Conservation (phyloP, 2,888 invertebrate genomes). For the Amiota mariae region DNA sequence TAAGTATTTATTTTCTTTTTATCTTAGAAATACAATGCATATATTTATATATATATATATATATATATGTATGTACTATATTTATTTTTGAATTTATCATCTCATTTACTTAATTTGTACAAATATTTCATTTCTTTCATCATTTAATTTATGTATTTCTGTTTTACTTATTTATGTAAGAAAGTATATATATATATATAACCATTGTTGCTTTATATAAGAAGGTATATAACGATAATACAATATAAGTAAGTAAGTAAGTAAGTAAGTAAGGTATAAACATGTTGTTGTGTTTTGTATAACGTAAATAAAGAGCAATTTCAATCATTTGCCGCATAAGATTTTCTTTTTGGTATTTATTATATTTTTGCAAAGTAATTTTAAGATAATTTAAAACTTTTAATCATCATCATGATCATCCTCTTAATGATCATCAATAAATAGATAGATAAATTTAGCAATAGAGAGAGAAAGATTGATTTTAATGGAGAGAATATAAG, state of each 20-base stretch:
- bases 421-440: slow-evolving; percentile 4
- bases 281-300: slow-evolving; percentile 9
- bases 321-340: slow-evolving; percentile 9
- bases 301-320: slow-evolving; percentile 16
- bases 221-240: slow-evolving; percentile 5
- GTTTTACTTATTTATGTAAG: neutral
- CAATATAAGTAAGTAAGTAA: slow-evolving; percentile 4
- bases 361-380: slow-evolving; percentile 24
- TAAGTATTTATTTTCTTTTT: neutral
- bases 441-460: slow-evolving; percentile 1
- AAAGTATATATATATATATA: neutral
- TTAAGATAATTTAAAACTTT: slow-evolving; percentile 7
- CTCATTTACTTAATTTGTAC: slow-evolving; percentile 32
- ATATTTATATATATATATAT: slow-evolving; percentile 16
- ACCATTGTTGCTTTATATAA: slow-evolving; percentile 15
- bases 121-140: slow-evolving; percentile 13
- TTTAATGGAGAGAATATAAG: too few relatives aligned
- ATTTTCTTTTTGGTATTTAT: too few relatives aligned
- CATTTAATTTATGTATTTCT: neutral
- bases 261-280: neutral
- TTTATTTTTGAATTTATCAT: neutral
- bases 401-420: neutral
- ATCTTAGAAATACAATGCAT: neutral
- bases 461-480: neutral
- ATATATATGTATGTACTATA: slow-evolving; percentile 4